These are phyloP conservation scores for Upupa epops DNA, from an alignment of 2,113 vertebrate genomes.

Conservation along the genomic window DNA sequence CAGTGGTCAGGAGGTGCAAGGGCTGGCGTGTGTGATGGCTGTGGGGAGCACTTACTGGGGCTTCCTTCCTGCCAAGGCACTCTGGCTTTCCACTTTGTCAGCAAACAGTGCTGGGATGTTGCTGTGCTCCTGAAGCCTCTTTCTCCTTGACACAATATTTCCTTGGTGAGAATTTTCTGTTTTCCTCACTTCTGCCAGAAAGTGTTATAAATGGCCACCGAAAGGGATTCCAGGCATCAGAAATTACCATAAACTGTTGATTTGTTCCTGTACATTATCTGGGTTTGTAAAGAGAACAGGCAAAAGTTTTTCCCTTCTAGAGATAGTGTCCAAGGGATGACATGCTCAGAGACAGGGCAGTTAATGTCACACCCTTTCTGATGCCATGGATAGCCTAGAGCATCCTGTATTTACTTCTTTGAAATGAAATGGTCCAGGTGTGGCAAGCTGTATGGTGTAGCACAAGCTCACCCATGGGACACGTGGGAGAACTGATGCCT, in stretches of 20 bases:
- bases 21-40: not conserved
- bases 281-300: not conserved
- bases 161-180: not conserved
- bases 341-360: not conserved
- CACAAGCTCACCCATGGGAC: not conserved
- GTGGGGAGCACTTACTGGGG: not conserved
- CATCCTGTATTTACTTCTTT: not conserved
- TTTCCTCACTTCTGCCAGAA: not conserved
- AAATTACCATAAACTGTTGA: not conserved
- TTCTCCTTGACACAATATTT: not conserved
- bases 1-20: not conserved
- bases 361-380: not conserved
- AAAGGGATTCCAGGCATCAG: not conserved
- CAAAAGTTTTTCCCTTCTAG: not conserved
- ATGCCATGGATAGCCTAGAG: not conserved
- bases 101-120: not conserved
- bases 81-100: not conserved
- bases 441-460: not conserved
- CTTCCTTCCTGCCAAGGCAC: not conserved
- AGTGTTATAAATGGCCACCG: not conserved
- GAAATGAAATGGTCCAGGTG: not conserved
- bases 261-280: not conserved
- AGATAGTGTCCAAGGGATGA: not conserved
- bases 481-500: accelerated
- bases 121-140: not conserved